phyloP scores from a whole-genome alignment of 2,888 invertebrate genomes.

The Drosophila mimetica region DNA sequence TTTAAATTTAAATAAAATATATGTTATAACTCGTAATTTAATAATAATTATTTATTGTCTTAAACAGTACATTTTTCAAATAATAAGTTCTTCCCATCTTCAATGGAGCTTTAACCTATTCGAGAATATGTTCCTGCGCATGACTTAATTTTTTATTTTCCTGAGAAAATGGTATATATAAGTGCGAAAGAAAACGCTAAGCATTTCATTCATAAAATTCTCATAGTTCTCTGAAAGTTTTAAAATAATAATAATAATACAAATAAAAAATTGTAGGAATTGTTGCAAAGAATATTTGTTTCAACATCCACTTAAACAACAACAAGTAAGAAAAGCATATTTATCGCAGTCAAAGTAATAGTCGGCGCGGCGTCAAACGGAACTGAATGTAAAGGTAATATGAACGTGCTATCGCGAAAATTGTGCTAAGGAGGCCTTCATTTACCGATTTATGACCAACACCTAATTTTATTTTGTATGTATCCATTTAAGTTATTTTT shows the following conservation, averaged over 20 bases:
- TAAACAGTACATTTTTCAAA: background rate
- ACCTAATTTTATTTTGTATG: background rate
- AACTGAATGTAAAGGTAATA: slow-evolving; percentile 2
- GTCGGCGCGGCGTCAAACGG: background rate
- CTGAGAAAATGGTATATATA: slow-evolving; percentile 1
- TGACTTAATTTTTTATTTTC: background rate
- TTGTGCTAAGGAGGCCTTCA: background rate
- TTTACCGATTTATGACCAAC: background rate
- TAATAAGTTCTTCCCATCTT: background rate
- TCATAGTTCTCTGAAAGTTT: background rate
- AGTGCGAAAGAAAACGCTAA: background rate
- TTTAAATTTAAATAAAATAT: background rate
- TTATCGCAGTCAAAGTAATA: background rate
- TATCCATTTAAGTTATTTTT: slow-evolving; percentile 11
- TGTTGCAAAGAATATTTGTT: background rate
- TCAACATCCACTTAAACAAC: background rate
- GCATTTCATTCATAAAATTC: slow-evolving; percentile 22
- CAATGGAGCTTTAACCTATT: slow-evolving; percentile 2
- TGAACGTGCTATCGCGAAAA: background rate
- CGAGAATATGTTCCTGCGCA: slow-evolving; percentile 12
- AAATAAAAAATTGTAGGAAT: background rate
- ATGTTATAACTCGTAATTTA: background rate
- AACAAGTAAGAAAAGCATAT: background rate
- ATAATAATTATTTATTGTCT: background rate
- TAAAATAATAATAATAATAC: background rate